Evolutionary conservation across 2,888 invertebrate species (phyloP).

Genomic region (Eupithecia subumbrata): DNA sequence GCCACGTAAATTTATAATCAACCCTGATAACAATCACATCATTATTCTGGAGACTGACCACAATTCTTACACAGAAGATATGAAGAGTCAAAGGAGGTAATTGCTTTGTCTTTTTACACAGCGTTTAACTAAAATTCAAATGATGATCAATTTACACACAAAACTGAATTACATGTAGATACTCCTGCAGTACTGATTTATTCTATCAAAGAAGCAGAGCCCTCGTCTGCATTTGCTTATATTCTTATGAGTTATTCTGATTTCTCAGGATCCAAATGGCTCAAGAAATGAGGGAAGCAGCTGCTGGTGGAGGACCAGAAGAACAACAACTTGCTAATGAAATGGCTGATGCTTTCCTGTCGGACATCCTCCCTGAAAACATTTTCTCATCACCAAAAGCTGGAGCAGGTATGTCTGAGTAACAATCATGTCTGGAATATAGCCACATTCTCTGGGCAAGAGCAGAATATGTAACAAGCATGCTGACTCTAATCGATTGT

Average conservation of each 20-base stretch:
- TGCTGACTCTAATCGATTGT: slow-evolving; percentile 80
- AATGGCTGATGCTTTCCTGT: slow-evolving; percentile 98
- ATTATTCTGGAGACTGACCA: slow-evolving; percentile 98
- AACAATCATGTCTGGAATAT: neutral
- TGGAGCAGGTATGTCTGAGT: slow-evolving; percentile 83
- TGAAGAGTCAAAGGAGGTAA: slow-evolving; percentile 92
- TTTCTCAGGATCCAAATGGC: slow-evolving; percentile 94
- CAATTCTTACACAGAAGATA: slow-evolving; percentile 98
- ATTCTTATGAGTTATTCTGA: neutral
- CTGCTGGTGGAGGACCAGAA: slow-evolving; percentile 90
- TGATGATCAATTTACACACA: slow-evolving; percentile 76
- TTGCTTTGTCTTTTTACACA: neutral
- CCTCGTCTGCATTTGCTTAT: neutral
- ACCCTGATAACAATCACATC: slow-evolving; percentile 94
- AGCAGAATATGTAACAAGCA: slow-evolving; percentile 67
- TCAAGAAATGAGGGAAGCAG: slow-evolving; percentile 98
- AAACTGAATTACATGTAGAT: slow-evolving; percentile 70
- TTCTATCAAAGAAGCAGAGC: neutral
- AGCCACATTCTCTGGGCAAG: slow-evolving; percentile 83
- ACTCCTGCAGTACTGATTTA: slow-evolving; percentile 77
- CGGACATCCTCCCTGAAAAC: slow-evolving; percentile 96
- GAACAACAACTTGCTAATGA: slow-evolving; percentile 98
- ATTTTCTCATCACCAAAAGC: slow-evolving; percentile 98
- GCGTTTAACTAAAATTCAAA: slow-evolving; percentile 27
- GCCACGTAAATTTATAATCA: slow-evolving; percentile 96